Base-by-base conservation (phyloP, 2,888 invertebrate genomes). In the Cordilura impudica region DNA sequence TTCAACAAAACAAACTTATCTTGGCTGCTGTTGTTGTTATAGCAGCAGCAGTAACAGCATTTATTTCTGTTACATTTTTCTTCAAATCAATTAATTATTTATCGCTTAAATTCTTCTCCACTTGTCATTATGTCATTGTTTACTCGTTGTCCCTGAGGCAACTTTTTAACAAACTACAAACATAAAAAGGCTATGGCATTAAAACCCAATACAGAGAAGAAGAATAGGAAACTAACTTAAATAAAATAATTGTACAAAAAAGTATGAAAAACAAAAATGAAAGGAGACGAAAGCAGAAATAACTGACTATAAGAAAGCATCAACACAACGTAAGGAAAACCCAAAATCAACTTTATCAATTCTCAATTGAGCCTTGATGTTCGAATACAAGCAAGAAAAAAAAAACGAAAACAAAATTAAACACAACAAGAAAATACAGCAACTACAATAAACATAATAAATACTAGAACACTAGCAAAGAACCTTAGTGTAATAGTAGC, bases 101-200 rank as follows among this genome's bases (percentile, higher is more conserved):
- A 87, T 88, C 87, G 86, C 88, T 88, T 87, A 87, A 88, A 88
- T 87, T 86, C 88, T 86, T 86, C 86, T 85, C 85, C 87, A 86
- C 88, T 88, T 88, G 88, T 87, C 88, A 87, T 88, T 87, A 87
- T 87, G 88, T 87, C 88, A 88, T 88, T 88, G 88, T 87, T 88
- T 88, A 85, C 87, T 86, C 87, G 86, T 85, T 85, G 86, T 83
- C 86, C 83, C 65, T 76, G 72, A 63, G 66, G 79, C 75, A 75
- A 75, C 75, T 71, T 75, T 71, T 75, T 79, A 67, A 75, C 75
- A 79, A 72, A 71, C 51, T 67, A 79, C 79, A 71, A 74, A 61
- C 39, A 71, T 18, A 60, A 75, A 10, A 47, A n/a, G 53, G 29
- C 26, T n/a, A n/a, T 10, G 35, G 19, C 26, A 21, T 21, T 39